Base-by-base conservation (phyloP, 2,797 vertebrate genomes). In the Scolopax rusticola region DNA sequence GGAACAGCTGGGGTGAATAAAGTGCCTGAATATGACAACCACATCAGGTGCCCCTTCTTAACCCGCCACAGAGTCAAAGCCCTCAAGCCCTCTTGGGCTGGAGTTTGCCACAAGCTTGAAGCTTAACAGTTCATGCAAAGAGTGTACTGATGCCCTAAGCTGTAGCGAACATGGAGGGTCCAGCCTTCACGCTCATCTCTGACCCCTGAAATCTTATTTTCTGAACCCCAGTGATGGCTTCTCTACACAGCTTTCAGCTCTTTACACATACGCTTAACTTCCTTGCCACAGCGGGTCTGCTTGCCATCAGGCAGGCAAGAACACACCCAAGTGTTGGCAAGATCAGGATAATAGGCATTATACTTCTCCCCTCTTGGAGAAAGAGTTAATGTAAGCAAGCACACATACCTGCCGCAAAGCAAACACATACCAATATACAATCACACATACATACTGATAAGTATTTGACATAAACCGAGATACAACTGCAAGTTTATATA, bases 61-160 rank as follows among this genome's bases (percentile, higher is more conserved):
- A 59, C 4, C 14, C 51, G 73, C 11, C 21, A 5, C 0, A 0
- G 51, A 87, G 48, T 21, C 23, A 53, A 79, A 88, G 48, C 43
- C 15, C 59, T 59, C 57, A 24, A 56, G 36, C 15, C 12, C 9
- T 45, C 27, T 54, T 11, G 4, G 20, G 41, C 9, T 43, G 53
- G n/a, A 80, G 48, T 1, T 14, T 11, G 8, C 6, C 51, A 59
- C 51, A 80, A 40, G 13, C 47, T 28, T 8, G 4, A 79, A 86
- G 36, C 33, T 59, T 41, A 12, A 13, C 20, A 1, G 30, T 27
- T 73, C 36, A 53, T 0, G 0, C 32, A 59, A 24, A 50, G 28
- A 68, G 5, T 3, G 24, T 0, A 0, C 23, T 12, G 27, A 69
- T 0, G 0, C 17, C 20, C 6, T 12, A 48, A 85, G 40, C 0